Base-by-base conservation (phyloP, 2,888 invertebrate genomes). In the Hanleya hanleyi region DNA sequence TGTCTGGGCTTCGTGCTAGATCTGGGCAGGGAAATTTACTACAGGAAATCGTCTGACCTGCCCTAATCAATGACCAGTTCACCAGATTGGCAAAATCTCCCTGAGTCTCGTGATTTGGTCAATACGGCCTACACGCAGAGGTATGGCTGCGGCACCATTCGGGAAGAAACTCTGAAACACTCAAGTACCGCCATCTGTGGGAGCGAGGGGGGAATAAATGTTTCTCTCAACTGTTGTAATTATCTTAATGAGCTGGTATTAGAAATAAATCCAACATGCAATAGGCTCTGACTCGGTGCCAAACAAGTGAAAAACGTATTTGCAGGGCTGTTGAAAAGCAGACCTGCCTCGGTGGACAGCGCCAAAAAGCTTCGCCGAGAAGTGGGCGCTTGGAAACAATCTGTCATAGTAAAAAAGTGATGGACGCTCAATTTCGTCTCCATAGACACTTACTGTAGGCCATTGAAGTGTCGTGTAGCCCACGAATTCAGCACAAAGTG, bases 281-380 rank as follows among this genome's bases (percentile, higher is more conserved):
- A n/a, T n/a, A n/a, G n/a, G n/a, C n/a, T n/a, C n/a, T n/a, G n/a
- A n/a, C n/a, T n/a, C n/a, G 26, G 29, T 26, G 57, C 26, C 57
- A 29, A 57, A 22, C 26, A 57, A 57, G 26, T 15, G 57, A 32
- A 57, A 15, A 57, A 29, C 29, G 4, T 57, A 57, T 57, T 57
- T 57, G 57, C 57, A 29, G 32, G 29, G 57, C 57, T 57, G 57
- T 57, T 57, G 57, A 57, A 57, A 57, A 57, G 26, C 15, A 29
- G 29, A 57, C 7, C 15, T 29, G 22, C 12, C 22, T 29, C 22
- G 32, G 18, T 32, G 12, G 22, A 29, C 57, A 18, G 4, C 57
- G 15, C 26, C 57, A 29, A 29, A 57, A 57, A 57, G 57, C 22
- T 57, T 57, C 29, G 26, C 29, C 9, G 57, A 57, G 57, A 57